A percentile compares a stretch with the other conserved stretches of the same genome.
These are phyloP conservation scores for Zapornia atra DNA, from an alignment of 2,113 vertebrate genomes.

Conservation along the genomic window DNA sequence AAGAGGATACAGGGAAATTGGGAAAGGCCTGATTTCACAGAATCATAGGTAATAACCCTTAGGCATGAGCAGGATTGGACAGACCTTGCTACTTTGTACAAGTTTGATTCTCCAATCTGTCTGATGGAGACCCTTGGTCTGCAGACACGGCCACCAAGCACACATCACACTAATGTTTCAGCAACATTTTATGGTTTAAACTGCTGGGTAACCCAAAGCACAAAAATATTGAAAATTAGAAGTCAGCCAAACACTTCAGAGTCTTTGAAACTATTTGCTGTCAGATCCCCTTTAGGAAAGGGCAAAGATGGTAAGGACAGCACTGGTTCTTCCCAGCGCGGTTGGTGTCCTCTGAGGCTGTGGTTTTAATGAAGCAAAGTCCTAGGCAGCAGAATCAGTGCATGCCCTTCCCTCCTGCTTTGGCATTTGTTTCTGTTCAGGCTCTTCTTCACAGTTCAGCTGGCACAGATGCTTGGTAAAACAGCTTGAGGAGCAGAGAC, in stretches of 20 bases:
- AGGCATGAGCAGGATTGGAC: neutral
- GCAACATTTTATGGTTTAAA: neutral
- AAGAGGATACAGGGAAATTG: neutral
- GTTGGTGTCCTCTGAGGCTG: neutral
- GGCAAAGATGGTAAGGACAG: neutral
- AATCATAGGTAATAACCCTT: neutral
- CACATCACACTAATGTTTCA: neutral
- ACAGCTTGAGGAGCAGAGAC: neutral
- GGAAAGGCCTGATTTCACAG: neutral
- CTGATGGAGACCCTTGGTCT: neutral
- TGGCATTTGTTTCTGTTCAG: conserved; percentile 33
- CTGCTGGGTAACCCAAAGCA: neutral
- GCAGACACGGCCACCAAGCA: neutral
- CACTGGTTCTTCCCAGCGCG: rapidly evolving
- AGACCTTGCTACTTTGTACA: neutral
- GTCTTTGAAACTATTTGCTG: neutral
- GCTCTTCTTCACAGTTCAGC: conserved; percentile 31
- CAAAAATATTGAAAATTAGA: neutral
- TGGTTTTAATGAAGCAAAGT: neutral
- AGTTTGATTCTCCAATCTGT: neutral
- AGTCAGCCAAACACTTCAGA: neutral
- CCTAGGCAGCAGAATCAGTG: conserved; percentile 45
- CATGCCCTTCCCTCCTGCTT: conserved; percentile 32
- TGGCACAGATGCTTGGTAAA: conserved; percentile 38
- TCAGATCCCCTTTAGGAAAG: neutral